phyloP scores from a whole-genome alignment of 2,888 invertebrate species.

The Athalia rosae region DNA sequence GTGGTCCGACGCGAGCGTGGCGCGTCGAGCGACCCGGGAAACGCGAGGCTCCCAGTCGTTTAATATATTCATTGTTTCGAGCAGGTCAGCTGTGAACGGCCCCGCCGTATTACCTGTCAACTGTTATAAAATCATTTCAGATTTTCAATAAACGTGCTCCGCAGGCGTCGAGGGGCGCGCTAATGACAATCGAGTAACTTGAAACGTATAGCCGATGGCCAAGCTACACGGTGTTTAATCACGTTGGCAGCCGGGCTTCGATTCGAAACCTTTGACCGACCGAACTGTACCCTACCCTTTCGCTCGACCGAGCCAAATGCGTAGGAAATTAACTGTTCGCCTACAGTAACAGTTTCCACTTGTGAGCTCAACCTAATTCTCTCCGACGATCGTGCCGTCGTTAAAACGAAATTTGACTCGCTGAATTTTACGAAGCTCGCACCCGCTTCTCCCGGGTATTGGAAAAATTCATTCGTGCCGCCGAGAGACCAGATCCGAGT shows the following conservation, averaged over 20 bases:
- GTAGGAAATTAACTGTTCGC: constrained; percentile 60
- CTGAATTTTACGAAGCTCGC: no score
- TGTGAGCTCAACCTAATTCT: no score
- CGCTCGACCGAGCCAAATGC: constrained; percentile 58
- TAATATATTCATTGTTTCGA: constrained; percentile 60
- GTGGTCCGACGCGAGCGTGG: no score
- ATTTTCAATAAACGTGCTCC: constrained; percentile 66
- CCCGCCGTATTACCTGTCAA: constrained; percentile 68
- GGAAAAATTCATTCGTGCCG: no score
- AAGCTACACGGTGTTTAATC: constrained; percentile 21
- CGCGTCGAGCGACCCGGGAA: not conserved
- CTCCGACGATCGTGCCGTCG: no score
- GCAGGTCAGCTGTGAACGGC: constrained; percentile 59
- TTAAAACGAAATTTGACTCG: no score
- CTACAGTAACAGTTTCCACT: not conserved
- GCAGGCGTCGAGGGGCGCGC: constrained; percentile 50
- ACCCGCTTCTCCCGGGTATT: no score
- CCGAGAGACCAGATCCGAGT: no score
- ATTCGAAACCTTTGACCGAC: constrained; percentile 63
- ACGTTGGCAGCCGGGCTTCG: constrained; percentile 33
- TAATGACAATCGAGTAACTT: constrained; percentile 68
- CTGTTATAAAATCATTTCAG: constrained; percentile 69
- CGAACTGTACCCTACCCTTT: constrained; percentile 61
- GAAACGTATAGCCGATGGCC: constrained; percentile 61
- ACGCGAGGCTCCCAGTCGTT: constrained; percentile 47